phyloP scores from a whole-genome alignment of 2,888 invertebrate species.

The Elmis aenea region DNA sequence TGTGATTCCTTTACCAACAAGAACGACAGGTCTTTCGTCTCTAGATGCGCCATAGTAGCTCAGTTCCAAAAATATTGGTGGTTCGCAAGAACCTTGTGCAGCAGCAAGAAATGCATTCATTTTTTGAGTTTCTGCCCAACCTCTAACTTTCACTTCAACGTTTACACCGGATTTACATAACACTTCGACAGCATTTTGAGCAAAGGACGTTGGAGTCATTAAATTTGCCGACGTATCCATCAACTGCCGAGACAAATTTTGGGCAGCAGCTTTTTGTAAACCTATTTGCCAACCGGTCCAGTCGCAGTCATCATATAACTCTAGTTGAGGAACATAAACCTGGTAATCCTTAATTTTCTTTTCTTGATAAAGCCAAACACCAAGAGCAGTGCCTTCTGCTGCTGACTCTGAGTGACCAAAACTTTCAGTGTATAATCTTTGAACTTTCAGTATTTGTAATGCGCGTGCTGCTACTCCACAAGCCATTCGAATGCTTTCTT shows the following conservation, averaged over 20 bases:
- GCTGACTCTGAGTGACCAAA: conserved; percentile 74
- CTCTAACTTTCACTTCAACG: conserved; percentile 60
- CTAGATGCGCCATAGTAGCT: conserved; percentile 63
- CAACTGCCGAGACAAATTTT: conserved; percentile 71
- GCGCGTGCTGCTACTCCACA: conserved; percentile 58
- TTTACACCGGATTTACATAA: conserved; percentile 54
- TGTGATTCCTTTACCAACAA: conserved; percentile 57
- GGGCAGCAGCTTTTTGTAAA: conserved; percentile 66
- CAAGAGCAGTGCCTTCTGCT: conserved; percentile 70
- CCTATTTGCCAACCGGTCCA: conserved; percentile 70
- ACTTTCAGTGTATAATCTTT: conserved; percentile 63
- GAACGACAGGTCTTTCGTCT: conserved; percentile 60
- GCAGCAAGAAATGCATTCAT: conserved; percentile 78
- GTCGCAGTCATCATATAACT: conserved; percentile 61
- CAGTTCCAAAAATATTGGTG: conserved; percentile 73
- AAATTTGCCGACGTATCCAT: conserved; percentile 78
- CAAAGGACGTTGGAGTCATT: conserved; percentile 74
- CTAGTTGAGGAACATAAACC: conserved; percentile 45
- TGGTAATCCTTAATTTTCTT: conserved; percentile 48
- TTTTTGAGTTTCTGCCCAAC: conserved; percentile 72
- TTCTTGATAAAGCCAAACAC: conserved; percentile 67
- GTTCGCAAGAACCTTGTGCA: conserved; percentile 70
- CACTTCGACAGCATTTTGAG: conserved; percentile 61
- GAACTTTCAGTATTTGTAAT: conserved; percentile 52
- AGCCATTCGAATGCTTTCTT: conserved; percentile 69